Evolutionary conservation across 2,113 vertebrate genomes (phyloP).

Genomic region (Balaenoptera acutorostrata): DNA sequence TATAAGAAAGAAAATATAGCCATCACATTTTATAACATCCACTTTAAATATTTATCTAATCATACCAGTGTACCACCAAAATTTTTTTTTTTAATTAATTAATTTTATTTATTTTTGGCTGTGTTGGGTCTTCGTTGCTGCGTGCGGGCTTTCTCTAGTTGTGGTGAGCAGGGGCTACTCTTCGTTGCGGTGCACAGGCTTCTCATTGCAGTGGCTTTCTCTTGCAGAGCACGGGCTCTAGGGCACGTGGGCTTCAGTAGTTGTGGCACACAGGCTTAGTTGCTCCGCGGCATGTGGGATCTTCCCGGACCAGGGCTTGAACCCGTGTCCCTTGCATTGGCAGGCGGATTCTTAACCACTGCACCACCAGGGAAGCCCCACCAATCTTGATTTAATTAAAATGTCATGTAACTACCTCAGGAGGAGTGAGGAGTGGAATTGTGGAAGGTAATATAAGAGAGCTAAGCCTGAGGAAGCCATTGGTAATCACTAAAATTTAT

Average conservation of each 20-base stretch:
- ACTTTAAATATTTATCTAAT: background rate
- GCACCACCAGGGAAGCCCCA: background rate
- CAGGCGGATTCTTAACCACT: background rate
- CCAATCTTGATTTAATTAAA: background rate
- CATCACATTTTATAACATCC: background rate
- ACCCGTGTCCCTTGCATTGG: background rate
- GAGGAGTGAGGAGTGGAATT: background rate
- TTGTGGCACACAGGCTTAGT: too few relatives aligned
- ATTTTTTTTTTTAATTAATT: background rate
- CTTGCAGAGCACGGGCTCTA: too few relatives aligned
- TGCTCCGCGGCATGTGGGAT: background rate
- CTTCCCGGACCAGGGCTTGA: background rate
- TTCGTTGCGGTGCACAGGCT: too few relatives aligned
- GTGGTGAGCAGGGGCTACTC: too few relatives aligned
- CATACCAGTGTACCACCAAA: background rate
- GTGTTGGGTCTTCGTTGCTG: too few relatives aligned
- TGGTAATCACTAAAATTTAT: background rate
- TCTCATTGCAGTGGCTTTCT: too few relatives aligned
- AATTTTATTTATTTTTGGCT: too few relatives aligned
- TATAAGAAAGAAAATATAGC: background rate
- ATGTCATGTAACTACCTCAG: background rate
- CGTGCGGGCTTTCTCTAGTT: too few relatives aligned
- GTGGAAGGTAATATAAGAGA: background rate
- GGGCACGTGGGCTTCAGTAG: too few relatives aligned
- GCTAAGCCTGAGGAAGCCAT: background rate